phyloP scores from a whole-genome alignment of 2,797 vertebrate species.

The Diceros bicornis region DNA sequence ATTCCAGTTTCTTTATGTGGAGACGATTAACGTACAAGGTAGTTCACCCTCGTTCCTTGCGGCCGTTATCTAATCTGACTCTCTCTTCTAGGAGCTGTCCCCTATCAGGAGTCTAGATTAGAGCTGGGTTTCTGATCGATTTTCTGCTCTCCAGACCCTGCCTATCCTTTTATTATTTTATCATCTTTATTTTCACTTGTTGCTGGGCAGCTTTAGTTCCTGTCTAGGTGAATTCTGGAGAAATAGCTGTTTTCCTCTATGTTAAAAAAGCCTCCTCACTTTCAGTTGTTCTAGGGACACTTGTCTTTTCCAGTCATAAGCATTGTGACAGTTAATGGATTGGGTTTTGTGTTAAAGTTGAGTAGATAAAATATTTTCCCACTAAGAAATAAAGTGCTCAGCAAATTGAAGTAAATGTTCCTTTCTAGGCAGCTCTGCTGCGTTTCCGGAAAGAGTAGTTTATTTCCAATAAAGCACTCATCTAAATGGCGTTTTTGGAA shows the following conservation, averaged over 20 bases:
- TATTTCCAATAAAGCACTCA: conserved; percentile 74
- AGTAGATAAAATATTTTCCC: conserved; percentile 58
- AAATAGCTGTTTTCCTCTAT: not conserved
- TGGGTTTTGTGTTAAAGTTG: conserved; percentile 22
- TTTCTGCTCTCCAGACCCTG: not conserved
- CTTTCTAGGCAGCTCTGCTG: conserved; percentile 65
- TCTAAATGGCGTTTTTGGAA: conserved; percentile 79
- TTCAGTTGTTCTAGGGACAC: not conserved
- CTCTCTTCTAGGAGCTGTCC: not conserved
- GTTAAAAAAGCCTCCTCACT: not conserved
- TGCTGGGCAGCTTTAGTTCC: not conserved
- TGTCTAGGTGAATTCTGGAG: not conserved
- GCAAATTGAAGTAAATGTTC: conserved; percentile 68
- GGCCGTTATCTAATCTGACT: not conserved
- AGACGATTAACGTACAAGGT: not conserved
- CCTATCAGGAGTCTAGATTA: not conserved
- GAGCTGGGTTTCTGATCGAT: not conserved
- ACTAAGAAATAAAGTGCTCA: conserved; percentile 68
- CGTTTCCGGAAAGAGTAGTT: conserved; percentile 67
- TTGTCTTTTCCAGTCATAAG: not conserved
- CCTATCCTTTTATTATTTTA: not conserved
- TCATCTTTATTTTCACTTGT: not conserved
- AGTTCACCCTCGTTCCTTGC: not conserved
- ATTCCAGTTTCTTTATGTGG: not conserved
- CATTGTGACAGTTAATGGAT: conserved; percentile 20